Percentiles rank a stretch among this genome's conserved stretches.
Conservation (phyloP, 2,888 invertebrate genomes). For the Mellilla xanthometata region DNA sequence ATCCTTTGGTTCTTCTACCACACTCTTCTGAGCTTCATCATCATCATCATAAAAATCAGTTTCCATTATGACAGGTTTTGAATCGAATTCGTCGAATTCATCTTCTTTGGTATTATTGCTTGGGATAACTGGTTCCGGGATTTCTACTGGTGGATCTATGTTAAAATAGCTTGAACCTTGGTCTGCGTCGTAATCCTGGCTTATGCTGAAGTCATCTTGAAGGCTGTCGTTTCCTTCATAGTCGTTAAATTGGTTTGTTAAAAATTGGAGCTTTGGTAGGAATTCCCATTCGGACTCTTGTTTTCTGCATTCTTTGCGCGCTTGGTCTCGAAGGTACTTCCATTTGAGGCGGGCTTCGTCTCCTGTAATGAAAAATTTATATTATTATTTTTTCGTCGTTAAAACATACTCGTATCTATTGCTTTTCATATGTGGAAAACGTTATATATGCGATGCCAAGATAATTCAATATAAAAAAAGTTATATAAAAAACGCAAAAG, state of each 20-base stretch:
- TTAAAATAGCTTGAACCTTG: conserved; percentile 48
- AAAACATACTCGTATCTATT: too few relatives aligned
- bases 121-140: conserved; percentile 26
- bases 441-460: too few relatives aligned
- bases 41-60: conserved; percentile 76
- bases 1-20: conserved; percentile 52
- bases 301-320: conserved; percentile 70
- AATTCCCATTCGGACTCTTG: conserved; percentile 71
- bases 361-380: conserved; percentile 45
- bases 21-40: conserved; percentile 58
- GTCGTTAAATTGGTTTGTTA: conserved; percentile 72
- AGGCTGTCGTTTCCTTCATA: conserved; percentile 59
- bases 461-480: too few relatives aligned
- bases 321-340: conserved; percentile 75
- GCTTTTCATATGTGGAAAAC: too few relatives aligned
- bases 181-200: conserved; percentile 54
- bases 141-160: conserved; percentile 44
- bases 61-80: conserved; percentile 73
- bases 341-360: conserved; percentile 75
- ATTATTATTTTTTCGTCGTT: too few relatives aligned
- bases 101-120: conserved; percentile 57
- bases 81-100: conserved; percentile 75
- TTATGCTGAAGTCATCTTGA: conserved; percentile 40
- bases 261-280: conserved; percentile 65
- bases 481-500: too few relatives aligned